These are phyloP conservation scores for Malurus leucopterus DNA, from an alignment of 2,797 vertebrate species.

Conservation along the genomic window DNA sequence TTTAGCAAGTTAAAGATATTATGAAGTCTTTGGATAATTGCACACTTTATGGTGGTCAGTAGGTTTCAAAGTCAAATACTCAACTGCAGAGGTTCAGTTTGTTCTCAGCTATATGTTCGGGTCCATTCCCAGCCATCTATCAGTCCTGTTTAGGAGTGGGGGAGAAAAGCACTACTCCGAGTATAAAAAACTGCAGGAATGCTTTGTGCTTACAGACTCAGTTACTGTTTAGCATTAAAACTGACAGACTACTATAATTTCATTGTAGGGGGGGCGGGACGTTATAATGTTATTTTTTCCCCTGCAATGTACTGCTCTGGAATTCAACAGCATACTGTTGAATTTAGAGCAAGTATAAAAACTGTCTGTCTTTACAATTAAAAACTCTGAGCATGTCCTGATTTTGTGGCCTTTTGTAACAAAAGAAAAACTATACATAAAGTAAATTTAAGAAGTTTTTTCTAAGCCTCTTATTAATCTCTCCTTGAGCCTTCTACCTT, in stretches of 20 bases:
- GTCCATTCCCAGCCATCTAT: not conserved
- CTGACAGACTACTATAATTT: not conserved
- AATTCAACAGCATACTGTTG: not conserved
- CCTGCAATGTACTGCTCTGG: not conserved
- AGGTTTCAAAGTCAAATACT: not conserved
- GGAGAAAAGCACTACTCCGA: not conserved
- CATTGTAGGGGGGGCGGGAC: not conserved
- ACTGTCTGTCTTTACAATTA: not conserved
- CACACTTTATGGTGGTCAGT: not conserved
- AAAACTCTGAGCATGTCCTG: not conserved
- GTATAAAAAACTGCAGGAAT: not conserved
- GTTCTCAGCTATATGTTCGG: not conserved
- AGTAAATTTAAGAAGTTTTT: not conserved
- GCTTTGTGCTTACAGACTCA: not conserved
- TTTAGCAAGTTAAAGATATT: not conserved
- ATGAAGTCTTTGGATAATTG: not conserved
- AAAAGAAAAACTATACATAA: not conserved
- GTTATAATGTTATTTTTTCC: not conserved
- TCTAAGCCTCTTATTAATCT: not conserved
- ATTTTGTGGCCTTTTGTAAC: not conserved
- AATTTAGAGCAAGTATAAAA: constrained; percentile 6
- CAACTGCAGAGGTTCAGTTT: not conserved
- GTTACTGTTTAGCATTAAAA: not conserved
- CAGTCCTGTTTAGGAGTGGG: not conserved
- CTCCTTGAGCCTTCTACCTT: not conserved